Evolutionary conservation across 2,888 invertebrate species (phyloP).

Genomic region (Ormyrus nitidulus): DNA sequence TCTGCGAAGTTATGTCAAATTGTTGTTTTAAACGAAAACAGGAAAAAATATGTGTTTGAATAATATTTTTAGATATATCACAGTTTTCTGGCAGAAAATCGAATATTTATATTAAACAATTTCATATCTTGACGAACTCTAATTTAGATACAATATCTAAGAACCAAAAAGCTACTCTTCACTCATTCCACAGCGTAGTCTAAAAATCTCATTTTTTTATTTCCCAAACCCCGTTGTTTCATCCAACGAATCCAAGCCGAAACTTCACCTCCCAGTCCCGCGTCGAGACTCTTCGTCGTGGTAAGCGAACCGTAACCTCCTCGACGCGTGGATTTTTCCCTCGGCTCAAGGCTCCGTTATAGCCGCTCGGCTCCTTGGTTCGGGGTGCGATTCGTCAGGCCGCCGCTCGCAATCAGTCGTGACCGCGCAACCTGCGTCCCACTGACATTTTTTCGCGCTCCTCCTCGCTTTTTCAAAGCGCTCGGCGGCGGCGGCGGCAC

Average conservation of each 20-base stretch:
- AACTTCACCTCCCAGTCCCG: not conserved
- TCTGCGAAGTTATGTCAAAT: too few species aligned
- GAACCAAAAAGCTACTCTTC: too few species aligned
- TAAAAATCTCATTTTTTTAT: too few species aligned
- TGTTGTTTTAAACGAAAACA: too few species aligned
- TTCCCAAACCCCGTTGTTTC: too few species aligned
- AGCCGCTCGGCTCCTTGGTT: not conserved
- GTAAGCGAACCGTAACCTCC: not conserved
- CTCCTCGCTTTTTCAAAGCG: slow-evolving; percentile 6
- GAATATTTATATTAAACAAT: too few species aligned
- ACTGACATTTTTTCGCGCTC: slow-evolving; percentile 42
- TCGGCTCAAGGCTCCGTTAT: slow-evolving; percentile 3
- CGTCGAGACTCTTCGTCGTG: not conserved
- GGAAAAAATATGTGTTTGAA: too few species aligned
- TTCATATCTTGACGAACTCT: too few species aligned
- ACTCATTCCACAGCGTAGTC: too few species aligned
- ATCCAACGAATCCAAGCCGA: not conserved
- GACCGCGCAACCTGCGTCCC: slow-evolving; percentile 43
- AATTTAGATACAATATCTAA: too few species aligned
- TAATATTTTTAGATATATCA: too few species aligned
- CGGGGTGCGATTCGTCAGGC: slow-evolving; percentile 47
- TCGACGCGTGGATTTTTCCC: not conserved
- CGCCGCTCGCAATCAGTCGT: slow-evolving; percentile 35
- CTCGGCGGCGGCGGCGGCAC: slow-evolving; percentile 50
- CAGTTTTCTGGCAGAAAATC: too few species aligned